phyloP scores from a whole-genome alignment of 2,888 invertebrate species.

The Lampropteryx suffumata region DNA sequence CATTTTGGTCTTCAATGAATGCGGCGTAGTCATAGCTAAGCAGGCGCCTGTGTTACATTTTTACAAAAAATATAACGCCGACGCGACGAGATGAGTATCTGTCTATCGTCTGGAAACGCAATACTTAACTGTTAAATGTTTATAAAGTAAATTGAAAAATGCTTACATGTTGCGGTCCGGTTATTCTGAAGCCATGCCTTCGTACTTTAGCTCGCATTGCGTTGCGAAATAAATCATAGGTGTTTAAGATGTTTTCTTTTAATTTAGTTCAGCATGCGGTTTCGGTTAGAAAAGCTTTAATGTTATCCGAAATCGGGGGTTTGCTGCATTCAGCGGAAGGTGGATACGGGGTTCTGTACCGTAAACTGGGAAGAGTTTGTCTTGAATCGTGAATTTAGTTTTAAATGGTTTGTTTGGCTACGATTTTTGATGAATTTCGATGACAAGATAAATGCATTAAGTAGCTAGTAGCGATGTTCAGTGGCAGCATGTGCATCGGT shows the following conservation, averaged over 20 bases:
- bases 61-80: too few relatives aligned
- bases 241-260: conserved; percentile 33
- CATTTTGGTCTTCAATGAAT: too few relatives aligned
- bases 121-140: conserved; percentile 36
- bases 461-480: conserved; percentile 45
- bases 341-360: background rate
- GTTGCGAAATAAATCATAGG: conserved; percentile 36
- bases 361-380: background rate
- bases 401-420: background rate
- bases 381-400: background rate
- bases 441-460: conserved; percentile 57
- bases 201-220: conserved; percentile 49
- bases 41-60: too few relatives aligned
- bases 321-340: conserved; percentile 1
- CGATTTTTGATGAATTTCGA: background rate
- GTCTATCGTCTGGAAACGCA: conserved; percentile 43
- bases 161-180: conserved; percentile 69
- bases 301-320: conserved; percentile 1
- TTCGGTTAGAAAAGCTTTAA: conserved; percentile 46
- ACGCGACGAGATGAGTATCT: too few relatives aligned
- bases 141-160: conserved; percentile 47
- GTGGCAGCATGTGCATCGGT: conserved; percentile 75
- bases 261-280: conserved; percentile 50
- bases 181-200: conserved; percentile 80
- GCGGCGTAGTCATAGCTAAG: background rate